phyloP scores from a whole-genome alignment of 2,113 vertebrate genomes.

The Eonycteris spelaea region DNA sequence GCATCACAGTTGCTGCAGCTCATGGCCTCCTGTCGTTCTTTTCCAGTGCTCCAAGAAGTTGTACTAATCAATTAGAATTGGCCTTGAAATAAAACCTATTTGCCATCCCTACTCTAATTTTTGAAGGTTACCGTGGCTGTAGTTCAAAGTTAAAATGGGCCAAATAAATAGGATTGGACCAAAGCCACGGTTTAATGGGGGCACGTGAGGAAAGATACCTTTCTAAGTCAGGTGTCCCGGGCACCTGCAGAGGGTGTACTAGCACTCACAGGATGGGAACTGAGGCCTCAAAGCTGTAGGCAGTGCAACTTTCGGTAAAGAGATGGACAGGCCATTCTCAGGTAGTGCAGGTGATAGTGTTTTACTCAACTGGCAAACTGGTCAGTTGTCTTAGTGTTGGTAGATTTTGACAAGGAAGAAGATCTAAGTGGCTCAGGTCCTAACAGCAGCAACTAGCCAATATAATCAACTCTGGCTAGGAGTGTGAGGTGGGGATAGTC shows the following conservation, averaged over 20 bases:
- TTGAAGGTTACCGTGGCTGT: not conserved
- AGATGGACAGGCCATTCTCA: not conserved
- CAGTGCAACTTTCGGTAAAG: not conserved
- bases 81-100: not conserved
- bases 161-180: not conserved
- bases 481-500: too few species aligned
- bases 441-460: not conserved
- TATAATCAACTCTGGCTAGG: not conserved
- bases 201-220: not conserved
- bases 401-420: not conserved
- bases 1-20: not conserved
- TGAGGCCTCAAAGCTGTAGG: not conserved
- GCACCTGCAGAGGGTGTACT: not conserved
- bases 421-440: not conserved
- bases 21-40: not conserved
- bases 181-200: not conserved
- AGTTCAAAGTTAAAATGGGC: not conserved
- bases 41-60: not conserved
- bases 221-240: not conserved
- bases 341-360: not conserved
- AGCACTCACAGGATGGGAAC: not conserved
- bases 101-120: not conserved
- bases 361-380: not conserved
- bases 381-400: not conserved
- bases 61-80: not conserved